Conservation (phyloP, 2,888 invertebrate genomes). For the Norana najaformis region DNA sequence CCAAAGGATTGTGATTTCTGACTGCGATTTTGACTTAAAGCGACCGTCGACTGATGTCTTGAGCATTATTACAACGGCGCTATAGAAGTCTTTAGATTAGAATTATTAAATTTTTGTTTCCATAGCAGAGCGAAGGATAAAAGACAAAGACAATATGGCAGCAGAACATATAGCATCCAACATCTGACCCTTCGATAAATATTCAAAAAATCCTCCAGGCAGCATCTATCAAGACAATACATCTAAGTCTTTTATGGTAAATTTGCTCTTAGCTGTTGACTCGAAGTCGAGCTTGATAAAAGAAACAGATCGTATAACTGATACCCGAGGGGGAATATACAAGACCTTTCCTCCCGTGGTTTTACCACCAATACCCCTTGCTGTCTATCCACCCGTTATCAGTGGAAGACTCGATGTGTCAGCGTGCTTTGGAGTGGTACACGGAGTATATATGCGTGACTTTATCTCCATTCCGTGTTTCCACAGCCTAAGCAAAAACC, state of each 20-base stretch:
- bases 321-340: background rate
- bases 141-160: background rate
- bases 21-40: no score
- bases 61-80: no score
- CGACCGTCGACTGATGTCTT: no score
- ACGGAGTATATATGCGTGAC: background rate
- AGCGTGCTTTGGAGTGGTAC: background rate
- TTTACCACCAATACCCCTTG: background rate
- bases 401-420: background rate
- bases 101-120: no score
- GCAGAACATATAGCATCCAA: background rate
- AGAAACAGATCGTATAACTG: background rate
- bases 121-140: background rate
- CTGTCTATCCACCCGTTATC: no score
- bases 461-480: background rate
- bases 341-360: constrained; percentile 13
- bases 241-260: background rate
- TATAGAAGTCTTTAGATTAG: no score
- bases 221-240: no score
- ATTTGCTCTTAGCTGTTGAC: background rate
- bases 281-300: background rate
- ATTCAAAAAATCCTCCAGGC: background rate
- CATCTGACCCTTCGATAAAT: background rate
- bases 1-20: no score
- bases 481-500: background rate